Conservation (phyloP, 2,888 invertebrate genomes). For the Cecidostiba fungosa region DNA sequence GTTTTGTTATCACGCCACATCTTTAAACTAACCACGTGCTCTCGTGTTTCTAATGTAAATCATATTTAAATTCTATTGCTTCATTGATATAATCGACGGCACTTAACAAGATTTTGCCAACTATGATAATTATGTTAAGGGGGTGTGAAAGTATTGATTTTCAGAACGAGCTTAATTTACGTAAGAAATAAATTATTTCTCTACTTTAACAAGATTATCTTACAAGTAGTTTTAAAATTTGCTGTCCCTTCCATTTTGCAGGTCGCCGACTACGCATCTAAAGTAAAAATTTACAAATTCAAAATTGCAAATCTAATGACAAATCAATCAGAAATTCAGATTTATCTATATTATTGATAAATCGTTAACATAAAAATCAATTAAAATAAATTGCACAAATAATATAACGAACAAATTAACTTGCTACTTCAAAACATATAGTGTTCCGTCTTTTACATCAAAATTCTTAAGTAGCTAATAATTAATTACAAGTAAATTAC, state of each 20-base stretch:
- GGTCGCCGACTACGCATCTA: conserved; percentile 63
- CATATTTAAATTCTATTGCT: neutral
- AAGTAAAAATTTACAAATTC: conserved; percentile 61
- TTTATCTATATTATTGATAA: conserved; percentile 34
- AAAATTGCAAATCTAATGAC: conserved; percentile 46
- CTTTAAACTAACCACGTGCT: conserved; percentile 21
- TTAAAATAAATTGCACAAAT: conserved; percentile 32
- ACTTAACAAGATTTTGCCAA: conserved; percentile 5
- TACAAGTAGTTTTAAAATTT: conserved; percentile 64
- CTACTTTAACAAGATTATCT: conserved; percentile 63
- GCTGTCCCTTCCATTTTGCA: conserved; percentile 65
- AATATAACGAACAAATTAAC: conserved; percentile 29
- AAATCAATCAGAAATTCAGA: conserved; percentile 39
- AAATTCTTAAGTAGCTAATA: neutral
- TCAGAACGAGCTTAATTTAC: conserved; percentile 41
- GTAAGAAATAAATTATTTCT: conserved; percentile 61
- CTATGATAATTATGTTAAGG: conserved; percentile 40
- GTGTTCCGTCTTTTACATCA: conserved; percentile 5
- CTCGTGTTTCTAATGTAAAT: neutral
- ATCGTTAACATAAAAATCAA: conserved; percentile 20
- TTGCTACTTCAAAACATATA: conserved; percentile 23
- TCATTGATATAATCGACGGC: neutral
- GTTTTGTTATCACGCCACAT: conserved; percentile 13
- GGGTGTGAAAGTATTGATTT: conserved; percentile 58
- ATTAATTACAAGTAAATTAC: neutral